These are phyloP conservation scores for Argya squamiceps DNA, from an alignment of 2,797 vertebrate genomes.

Conservation along the genomic window DNA sequence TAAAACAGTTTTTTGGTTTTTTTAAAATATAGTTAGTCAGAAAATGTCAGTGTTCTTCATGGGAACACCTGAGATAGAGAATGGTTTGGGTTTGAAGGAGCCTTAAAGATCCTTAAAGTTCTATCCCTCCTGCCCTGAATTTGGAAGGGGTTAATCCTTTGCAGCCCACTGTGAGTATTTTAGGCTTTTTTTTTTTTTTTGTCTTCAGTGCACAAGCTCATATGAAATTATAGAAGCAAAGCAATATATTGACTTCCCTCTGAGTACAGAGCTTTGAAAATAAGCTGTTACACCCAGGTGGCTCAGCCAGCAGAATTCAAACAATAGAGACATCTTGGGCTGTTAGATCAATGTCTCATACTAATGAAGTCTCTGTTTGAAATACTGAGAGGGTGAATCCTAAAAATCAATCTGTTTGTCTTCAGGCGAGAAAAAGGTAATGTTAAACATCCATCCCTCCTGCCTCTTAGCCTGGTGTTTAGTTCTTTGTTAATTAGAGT, in stretches of 20 bases:
- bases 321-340: not conserved
- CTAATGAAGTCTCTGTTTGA: not conserved
- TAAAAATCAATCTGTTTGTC: slow-evolving; percentile 5
- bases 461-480: not conserved
- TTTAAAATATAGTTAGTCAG: not conserved
- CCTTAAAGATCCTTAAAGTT: not conserved
- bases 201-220: not conserved
- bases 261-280: not conserved
- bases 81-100: not conserved
- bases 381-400: not conserved
- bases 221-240: not conserved
- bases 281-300: not conserved
- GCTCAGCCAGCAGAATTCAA: not conserved
- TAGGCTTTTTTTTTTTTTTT: not conserved
- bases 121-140: not conserved
- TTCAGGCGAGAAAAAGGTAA: not conserved
- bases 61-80: not conserved
- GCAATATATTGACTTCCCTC: not conserved
- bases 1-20: not conserved
- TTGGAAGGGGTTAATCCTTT: not conserved
- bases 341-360: not conserved
- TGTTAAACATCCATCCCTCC: not conserved
- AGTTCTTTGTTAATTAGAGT: not conserved
- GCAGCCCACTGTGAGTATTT: not conserved
- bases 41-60: not conserved